phyloP scores from a whole-genome alignment of 2,113 vertebrate species.

The Podarcis raffonei region DNA sequence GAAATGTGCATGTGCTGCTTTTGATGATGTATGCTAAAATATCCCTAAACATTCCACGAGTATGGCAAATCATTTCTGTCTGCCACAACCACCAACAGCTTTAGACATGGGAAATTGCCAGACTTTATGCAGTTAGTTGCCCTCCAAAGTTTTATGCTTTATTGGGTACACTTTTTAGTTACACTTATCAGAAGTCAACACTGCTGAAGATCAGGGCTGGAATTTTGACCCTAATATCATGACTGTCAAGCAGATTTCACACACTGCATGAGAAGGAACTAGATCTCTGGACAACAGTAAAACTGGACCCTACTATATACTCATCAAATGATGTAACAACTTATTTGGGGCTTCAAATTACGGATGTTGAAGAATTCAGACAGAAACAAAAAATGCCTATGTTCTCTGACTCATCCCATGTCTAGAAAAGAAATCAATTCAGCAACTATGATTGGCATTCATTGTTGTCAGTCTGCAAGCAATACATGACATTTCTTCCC shows the following conservation, averaged over 20 bases:
- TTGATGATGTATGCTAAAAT: background rate
- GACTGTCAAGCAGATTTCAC: background rate
- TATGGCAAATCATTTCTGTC: background rate
- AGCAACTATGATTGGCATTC: no score
- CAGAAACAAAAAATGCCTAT: no score
- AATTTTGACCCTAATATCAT: background rate
- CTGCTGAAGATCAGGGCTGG: background rate
- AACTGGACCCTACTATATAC: background rate
- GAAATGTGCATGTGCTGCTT: background rate
- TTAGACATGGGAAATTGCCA: background rate
- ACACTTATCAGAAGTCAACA: background rate
- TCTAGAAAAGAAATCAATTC: no score
- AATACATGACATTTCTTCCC: no score
- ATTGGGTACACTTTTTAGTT: background rate
- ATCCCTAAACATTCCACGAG: background rate
- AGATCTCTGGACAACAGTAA: no score
- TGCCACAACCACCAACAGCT: no score
- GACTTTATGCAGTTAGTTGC: background rate
- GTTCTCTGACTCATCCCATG: no score
- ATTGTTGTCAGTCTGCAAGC: no score
- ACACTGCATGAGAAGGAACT: no score
- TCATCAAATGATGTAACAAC: background rate
- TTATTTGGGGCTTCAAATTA: no score
- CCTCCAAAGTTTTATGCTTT: background rate
- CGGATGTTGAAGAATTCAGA: no score